Base-by-base conservation (phyloP, 2,113 vertebrate genomes). In the Sminthopsis crassicaudata region DNA sequence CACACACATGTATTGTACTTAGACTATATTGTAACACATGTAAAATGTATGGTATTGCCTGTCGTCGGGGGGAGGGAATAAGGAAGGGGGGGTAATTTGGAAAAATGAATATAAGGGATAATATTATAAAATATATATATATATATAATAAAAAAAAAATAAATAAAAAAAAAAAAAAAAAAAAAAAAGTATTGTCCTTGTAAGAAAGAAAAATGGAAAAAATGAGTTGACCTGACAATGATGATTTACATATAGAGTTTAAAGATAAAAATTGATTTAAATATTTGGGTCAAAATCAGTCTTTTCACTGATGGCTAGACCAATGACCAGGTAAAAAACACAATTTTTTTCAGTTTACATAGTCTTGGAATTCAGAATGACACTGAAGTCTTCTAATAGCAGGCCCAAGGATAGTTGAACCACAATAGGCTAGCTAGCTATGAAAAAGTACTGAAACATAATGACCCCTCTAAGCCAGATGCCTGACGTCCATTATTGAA, bases 181-280 rank as follows among this genome's bases (percentile, higher is more conserved):
- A n/a, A n/a, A n/a, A n/a, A n/a, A n/a, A 46, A 91, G 57, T 67
- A 0, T 95, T 96, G 91, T 90, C 23, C 67, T 91, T 2, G 10
- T 9, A 46, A 51, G 14, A 93, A 19, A 90, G 5, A 90, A 90
- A 90, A 48, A 51, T 51, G 46, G 10, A 90, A 89, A 5, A 91
- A 54, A n/a, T 89, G n/a, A 27, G 24, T 94, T 46, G n/a, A 76
- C 25, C 46, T 50, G 92, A 84, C 9, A 95, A 76, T 27, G 3
- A 46, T 27, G 36, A 91, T 60, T 90, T 92, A 91, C 90, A 95
- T 46, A 12, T 50, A 91, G 36, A 30, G 22, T 93, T 84, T 42
- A 27, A 50, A 93, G 53, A 91, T 12, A 67, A 46, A 53, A 46
- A 60, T 50, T 10, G 5, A 84, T 84, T 84, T 84, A 84, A 84